Percentiles rank a stretch among this genome's conserved stretches.
These are phyloP conservation scores for Phengaris alcon DNA, from an alignment of 2,888 invertebrate genomes.

Conservation along the genomic window DNA sequence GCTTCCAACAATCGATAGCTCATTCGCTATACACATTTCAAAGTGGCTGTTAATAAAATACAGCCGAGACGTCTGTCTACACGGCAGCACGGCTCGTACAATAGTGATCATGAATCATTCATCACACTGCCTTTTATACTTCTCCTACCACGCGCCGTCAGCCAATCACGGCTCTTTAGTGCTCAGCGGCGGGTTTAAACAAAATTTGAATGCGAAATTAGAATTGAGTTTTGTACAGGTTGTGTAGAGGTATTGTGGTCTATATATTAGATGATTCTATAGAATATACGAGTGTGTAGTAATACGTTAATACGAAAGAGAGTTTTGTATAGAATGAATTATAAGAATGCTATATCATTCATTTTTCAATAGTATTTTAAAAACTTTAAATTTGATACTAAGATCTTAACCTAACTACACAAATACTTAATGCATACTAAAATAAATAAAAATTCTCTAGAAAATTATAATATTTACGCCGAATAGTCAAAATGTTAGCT, in stretches of 20 bases:
- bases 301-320: background rate
- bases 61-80: conserved; percentile 62
- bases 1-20: conserved; percentile 53
- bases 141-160: conserved; percentile 41
- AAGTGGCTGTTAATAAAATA: conserved; percentile 50
- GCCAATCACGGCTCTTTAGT: conserved; percentile 54
- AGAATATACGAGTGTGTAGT: no score
- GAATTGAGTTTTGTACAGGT: background rate
- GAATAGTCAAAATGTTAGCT: background rate
- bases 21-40: conserved; percentile 66
- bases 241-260: background rate
- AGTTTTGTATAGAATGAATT: background rate
- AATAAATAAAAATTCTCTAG: background rate
- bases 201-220: conserved; percentile 55
- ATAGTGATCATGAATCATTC: conserved; percentile 52
- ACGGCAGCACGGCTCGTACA: conserved; percentile 44
- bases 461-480: background rate
- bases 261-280: background rate
- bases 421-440: background rate
- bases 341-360: no score
- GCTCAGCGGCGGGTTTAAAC: conserved; percentile 49
- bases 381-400: background rate
- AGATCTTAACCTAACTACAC: background rate
- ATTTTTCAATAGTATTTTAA: no score
- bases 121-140: conserved; percentile 44